Percentiles rank a stretch among this genome's conserved stretches.
These are phyloP conservation scores for Oxyteleia sp. DNA, from an alignment of 2,888 invertebrate species.

Conservation along the genomic window DNA sequence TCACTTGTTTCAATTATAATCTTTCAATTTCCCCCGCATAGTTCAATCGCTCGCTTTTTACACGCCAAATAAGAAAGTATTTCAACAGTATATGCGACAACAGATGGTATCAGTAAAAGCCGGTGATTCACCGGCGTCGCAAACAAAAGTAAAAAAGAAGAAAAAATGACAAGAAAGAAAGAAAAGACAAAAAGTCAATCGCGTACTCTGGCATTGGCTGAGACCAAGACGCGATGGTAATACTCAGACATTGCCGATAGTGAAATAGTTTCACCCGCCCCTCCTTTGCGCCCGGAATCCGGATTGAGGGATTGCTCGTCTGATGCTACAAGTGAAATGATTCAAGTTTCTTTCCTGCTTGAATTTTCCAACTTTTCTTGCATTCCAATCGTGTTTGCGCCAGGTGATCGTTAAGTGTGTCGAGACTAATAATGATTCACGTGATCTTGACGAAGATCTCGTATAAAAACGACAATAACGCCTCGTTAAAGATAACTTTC, in stretches of 20 bases:
- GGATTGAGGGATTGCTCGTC: constrained; percentile 47
- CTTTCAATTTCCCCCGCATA: no score
- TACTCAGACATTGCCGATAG: constrained; percentile 29
- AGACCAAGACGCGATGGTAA: constrained; percentile 36
- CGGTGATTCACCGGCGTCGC: constrained; percentile 12
- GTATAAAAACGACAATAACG: neutral
- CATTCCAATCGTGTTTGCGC: constrained; percentile 48
- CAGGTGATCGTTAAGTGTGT: neutral
- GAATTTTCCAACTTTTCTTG: constrained; percentile 62
- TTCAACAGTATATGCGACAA: neutral
- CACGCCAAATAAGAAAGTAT: constrained; percentile 32
- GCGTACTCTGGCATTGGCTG: constrained; percentile 8
- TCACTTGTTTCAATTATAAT: constrained; percentile 2
- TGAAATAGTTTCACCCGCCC: constrained; percentile 53
- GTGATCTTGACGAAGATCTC: neutral
- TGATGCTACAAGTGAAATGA: constrained; percentile 52
- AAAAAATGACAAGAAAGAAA: no score
- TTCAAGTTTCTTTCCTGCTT: constrained; percentile 48
- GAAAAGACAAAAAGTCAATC: constrained; percentile 12
- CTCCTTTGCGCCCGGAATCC: constrained; percentile 25
- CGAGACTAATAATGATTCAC: neutral
- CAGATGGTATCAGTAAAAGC: constrained; percentile 24
- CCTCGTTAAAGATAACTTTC: neutral
- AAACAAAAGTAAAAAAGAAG: neutral
- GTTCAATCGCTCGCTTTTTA: no score